phyloP scores from a whole-genome alignment of 2,797 vertebrate species.

The Phalloptychus januarius region DNA sequence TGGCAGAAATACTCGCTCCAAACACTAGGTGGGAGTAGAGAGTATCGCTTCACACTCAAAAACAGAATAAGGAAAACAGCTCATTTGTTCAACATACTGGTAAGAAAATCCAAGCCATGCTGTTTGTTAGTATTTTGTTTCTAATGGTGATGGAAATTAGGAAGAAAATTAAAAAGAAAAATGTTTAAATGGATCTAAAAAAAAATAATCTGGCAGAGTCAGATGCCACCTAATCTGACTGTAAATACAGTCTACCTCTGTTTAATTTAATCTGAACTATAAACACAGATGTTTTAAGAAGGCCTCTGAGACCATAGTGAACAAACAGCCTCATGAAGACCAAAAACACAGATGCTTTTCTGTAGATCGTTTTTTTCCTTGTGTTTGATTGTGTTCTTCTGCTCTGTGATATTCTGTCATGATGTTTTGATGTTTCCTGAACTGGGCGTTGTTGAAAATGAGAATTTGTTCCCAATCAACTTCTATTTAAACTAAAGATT shows the following conservation, averaged over 20 bases:
- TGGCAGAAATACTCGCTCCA: background rate
- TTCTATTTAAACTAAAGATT: no score
- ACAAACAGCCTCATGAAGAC: background rate
- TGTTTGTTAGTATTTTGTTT: background rate
- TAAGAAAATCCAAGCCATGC: background rate
- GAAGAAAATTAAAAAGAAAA: background rate
- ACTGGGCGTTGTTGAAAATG: no score
- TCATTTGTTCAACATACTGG: background rate
- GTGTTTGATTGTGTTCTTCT: no score
- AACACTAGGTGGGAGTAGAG: conserved; percentile 16
- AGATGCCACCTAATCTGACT: background rate
- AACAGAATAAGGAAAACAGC: background rate
- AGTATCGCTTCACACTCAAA: background rate
- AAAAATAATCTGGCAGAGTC: background rate
- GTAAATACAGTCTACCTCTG: background rate
- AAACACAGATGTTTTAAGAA: no score
- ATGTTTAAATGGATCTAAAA: background rate
- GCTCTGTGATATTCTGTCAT: no score
- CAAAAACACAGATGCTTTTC: background rate
- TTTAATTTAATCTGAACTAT: no score
- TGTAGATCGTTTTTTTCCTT: background rate
- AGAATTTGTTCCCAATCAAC: no score
- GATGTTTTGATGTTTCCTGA: no score
- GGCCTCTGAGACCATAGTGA: background rate
- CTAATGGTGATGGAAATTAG: background rate